These are phyloP conservation scores for Tragopan temminckii DNA, from an alignment of 2,797 vertebrate species.

Conservation along the genomic window DNA sequence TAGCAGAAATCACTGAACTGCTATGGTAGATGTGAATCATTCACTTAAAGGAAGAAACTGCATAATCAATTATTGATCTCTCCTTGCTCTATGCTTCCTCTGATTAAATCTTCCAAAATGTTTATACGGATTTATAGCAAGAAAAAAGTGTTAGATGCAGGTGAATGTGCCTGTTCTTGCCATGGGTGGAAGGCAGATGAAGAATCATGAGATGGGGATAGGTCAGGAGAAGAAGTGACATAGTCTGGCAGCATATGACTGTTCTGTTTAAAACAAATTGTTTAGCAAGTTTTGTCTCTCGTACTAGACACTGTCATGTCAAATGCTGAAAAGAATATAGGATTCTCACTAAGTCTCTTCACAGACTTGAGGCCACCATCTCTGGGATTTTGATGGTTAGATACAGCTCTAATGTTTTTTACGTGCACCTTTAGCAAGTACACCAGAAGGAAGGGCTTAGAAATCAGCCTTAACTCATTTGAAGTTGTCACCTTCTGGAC, in stretches of 20 bases:
- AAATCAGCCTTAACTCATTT: neutral
- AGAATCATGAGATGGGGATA: neutral
- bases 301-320: neutral
- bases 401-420: neutral
- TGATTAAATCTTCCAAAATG: constrained; percentile 62
- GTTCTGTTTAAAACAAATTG: neutral
- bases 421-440: neutral
- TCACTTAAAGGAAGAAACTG: constrained; percentile 4
- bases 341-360: neutral
- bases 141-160: neutral
- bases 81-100: constrained; percentile 11
- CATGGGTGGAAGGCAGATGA: neutral
- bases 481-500: constrained; percentile 20
- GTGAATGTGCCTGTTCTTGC: constrained; percentile 13
- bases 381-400: neutral
- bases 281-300: neutral
- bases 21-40: constrained; percentile 17
- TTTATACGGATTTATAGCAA: constrained; percentile 12
- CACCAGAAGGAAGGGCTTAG: neutral
- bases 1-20: neutral
- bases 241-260: neutral
- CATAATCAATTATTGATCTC: constrained; percentile 67
- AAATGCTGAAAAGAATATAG: rapidly evolving
- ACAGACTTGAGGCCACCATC: neutral
- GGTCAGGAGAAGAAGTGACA: neutral